Evolutionary conservation across 1,140 invertebrate genomes (phyloP).

Genomic region (Sycophaga agraensis): DNA sequence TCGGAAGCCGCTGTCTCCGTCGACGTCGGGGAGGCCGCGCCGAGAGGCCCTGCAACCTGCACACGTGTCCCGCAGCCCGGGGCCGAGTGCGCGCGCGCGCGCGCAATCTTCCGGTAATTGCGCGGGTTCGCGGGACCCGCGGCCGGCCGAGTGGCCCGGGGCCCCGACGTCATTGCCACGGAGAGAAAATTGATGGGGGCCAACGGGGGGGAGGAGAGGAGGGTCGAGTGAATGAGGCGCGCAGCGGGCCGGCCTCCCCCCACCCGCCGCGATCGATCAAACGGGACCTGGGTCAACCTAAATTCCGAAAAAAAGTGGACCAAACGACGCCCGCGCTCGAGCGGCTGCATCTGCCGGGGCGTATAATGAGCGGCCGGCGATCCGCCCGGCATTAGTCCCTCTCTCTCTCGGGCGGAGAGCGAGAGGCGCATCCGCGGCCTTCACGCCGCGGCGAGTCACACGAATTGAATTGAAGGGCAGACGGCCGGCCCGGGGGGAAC

Average conservation of each 20-base stretch:
- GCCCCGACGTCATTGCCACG: too few relatives aligned
- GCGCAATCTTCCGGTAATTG: too few relatives aligned
- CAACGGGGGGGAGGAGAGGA: too few relatives aligned
- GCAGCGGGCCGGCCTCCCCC: too few relatives aligned
- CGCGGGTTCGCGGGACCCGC: too few relatives aligned
- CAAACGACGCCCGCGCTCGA: slow-evolving; percentile 1
- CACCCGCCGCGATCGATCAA: background rate
- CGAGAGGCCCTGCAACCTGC: too few relatives aligned
- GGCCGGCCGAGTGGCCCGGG: too few relatives aligned
- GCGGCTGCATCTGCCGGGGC: too few relatives aligned
- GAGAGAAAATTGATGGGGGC: too few relatives aligned
- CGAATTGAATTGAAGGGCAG: slow-evolving; percentile 23
- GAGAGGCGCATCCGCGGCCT: background rate
- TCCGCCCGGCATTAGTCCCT: background rate
- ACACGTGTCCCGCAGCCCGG: background rate
- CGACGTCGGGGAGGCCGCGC: too few relatives aligned
- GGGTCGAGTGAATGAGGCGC: too few relatives aligned
- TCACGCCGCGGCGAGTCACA: slow-evolving; percentile 12
- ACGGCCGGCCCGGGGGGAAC: background rate
- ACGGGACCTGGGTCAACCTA: slow-evolving; percentile 18
- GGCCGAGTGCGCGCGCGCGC: background rate
- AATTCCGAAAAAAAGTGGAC: slow-evolving; percentile 21
- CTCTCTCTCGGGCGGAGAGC: background rate
- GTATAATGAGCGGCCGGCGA: background rate
- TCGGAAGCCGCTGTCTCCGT: too few relatives aligned